A percentile compares a stretch with the other conserved stretches of the same genome.
These are phyloP conservation scores for Aptenodytes forsteri DNA, from an alignment of 2,113 vertebrate species.

Conservation along the genomic window DNA sequence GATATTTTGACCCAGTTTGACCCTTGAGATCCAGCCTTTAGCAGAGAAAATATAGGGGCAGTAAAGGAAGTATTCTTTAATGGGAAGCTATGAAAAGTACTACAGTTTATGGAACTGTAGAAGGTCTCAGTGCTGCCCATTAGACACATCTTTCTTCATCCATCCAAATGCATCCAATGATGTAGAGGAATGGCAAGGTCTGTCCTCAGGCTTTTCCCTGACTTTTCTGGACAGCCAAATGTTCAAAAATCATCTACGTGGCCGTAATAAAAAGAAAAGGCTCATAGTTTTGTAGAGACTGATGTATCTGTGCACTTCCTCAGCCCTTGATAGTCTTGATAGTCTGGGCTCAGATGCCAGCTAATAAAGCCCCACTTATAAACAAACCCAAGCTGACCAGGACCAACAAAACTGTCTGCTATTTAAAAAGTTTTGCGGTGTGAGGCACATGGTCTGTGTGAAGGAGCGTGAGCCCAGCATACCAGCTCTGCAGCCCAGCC, in stretches of 20 bases:
- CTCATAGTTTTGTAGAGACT: background rate
- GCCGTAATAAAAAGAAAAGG: background rate
- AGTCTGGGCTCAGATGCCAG: background rate
- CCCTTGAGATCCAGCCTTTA: background rate
- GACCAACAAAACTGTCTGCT: background rate
- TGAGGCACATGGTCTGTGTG: background rate
- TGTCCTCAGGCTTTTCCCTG: background rate
- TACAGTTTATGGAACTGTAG: background rate
- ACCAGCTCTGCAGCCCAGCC: background rate
- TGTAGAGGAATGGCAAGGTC: background rate
- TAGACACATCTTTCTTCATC: background rate
- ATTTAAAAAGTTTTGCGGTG: fast-evolving
- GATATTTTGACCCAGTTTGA: background rate
- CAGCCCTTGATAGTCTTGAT: background rate
- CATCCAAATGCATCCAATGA: background rate
- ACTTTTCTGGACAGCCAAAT: background rate
- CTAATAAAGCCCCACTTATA: background rate
- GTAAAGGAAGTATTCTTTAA: background rate
- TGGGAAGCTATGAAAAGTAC: background rate
- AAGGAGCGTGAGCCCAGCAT: background rate
- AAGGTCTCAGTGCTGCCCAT: background rate
- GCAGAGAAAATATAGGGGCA: background rate
- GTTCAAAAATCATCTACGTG: background rate
- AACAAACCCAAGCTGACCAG: background rate
- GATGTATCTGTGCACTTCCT: background rate